These are phyloP conservation scores for Sebastes matsubarae DNA, from an alignment of 2,797 vertebrate species.

Conservation along the genomic window DNA sequence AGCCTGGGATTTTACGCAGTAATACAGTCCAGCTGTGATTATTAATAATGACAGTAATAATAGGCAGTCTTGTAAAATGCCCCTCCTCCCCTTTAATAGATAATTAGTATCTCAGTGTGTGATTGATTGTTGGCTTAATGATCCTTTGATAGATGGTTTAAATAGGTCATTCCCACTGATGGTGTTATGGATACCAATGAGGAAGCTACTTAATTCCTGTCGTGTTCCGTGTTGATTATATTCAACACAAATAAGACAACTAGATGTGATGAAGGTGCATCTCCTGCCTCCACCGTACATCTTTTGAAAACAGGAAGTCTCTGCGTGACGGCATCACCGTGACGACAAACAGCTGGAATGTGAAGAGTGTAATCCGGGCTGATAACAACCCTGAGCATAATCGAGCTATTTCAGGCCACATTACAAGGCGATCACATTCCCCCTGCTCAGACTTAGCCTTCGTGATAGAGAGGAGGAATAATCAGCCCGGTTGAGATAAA, in stretches of 20 bases:
- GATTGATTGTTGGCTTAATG: conserved; percentile 47
- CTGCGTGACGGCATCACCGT: neutral
- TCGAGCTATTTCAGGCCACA: conserved; percentile 57
- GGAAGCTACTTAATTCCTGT: conserved; percentile 26
- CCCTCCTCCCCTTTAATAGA: conserved; percentile 2
- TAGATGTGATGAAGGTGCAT: conserved; percentile 4
- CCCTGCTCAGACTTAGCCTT: conserved; percentile 24
- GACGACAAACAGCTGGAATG: conserved; percentile 16
- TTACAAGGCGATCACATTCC: conserved; percentile 53
- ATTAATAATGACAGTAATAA: conserved; percentile 44
- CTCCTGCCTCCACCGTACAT: neutral
- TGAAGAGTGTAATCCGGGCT: conserved; percentile 29
- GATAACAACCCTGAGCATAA: conserved; percentile 50
- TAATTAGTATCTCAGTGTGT: conserved; percentile 35
- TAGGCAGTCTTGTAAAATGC: neutral
- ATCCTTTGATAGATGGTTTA: conserved; percentile 31
- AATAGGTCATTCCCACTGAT: conserved; percentile 19
- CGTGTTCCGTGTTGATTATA: conserved; percentile 23
- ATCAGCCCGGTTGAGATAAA: conserved; percentile 73
- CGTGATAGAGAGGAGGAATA: conserved; percentile 62
- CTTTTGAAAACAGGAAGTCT: conserved; percentile 9
- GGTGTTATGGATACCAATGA: conserved; percentile 4
- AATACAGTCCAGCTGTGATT: conserved; percentile 12
- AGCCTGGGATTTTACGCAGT: conserved; percentile 14
- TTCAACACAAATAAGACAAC: conserved; percentile 13